A percentile compares a stretch with the other conserved stretches of the same genome.
Evolutionary conservation across 2,888 invertebrate genomes (phyloP).

Genomic region (Drosophila longiperda): DNA sequence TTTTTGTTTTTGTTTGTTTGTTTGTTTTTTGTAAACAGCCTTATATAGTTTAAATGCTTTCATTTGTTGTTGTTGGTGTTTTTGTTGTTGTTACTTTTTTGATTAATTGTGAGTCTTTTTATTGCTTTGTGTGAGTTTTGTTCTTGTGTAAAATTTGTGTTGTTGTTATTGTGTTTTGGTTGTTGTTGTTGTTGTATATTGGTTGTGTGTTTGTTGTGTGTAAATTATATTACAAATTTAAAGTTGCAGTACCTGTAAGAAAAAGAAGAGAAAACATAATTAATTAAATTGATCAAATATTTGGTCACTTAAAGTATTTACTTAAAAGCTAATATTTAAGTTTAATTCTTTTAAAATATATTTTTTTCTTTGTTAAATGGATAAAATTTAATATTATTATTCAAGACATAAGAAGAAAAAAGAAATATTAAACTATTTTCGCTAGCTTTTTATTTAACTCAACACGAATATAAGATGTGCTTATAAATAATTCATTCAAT

Average conservation of each 20-base stretch:
- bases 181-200: constrained; percentile 16
- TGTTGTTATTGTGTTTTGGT: constrained; percentile 15
- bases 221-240: constrained; percentile 39
- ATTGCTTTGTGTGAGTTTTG: constrained; percentile 55
- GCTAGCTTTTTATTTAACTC: background rate
- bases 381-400: background rate
- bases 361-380: background rate
- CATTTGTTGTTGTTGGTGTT: constrained; percentile 28
- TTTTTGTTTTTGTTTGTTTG: constrained; percentile 6
- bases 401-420: background rate
- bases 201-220: constrained; percentile 11
- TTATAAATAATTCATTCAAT: background rate
- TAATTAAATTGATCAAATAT: constrained; percentile 19
- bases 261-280: constrained; percentile 10
- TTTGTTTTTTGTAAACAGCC: constrained; percentile 38
- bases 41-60: constrained; percentile 60
- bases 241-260: constrained; percentile 69
- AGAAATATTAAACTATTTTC: background rate
- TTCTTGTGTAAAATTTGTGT: constrained; percentile 7
- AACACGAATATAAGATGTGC: background rate
- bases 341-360: background rate
- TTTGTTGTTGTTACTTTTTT: constrained; percentile 29
- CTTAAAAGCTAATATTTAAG: background rate
- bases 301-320: background rate
- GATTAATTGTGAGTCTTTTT: constrained; percentile 61